Conservation (phyloP, 2,113 vertebrate species). For the Ammodytes dubius region DNA sequence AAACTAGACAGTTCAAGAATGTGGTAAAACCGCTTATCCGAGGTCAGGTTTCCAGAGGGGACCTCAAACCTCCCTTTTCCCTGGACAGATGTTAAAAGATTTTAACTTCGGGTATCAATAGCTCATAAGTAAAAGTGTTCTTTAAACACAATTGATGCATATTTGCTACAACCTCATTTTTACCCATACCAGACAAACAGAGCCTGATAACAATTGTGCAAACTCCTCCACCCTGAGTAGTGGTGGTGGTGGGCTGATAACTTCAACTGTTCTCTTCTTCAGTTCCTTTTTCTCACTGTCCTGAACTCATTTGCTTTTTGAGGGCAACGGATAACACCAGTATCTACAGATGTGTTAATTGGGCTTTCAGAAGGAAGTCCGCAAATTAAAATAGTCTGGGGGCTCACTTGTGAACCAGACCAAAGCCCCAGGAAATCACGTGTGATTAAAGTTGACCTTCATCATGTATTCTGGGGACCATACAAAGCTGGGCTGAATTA, state of each 20-base stretch:
- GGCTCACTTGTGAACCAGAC: slow-evolving; percentile 51
- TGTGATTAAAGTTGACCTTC: slow-evolving; percentile 75
- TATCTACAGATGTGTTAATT: slow-evolving; percentile 79
- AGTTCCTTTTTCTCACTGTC: slow-evolving; percentile 28
- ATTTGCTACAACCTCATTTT: too few species aligned
- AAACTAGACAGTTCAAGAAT: too few species aligned
- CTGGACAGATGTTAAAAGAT: too few species aligned
- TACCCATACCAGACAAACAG: slow-evolving; percentile 3
- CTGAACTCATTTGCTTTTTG: slow-evolving; percentile 62
- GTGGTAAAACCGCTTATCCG: too few species aligned
- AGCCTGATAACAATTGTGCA: slow-evolving; percentile 41
- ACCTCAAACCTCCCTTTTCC: too few species aligned
- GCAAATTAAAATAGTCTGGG: slow-evolving; percentile 66
- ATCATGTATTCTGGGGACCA: slow-evolving; percentile 49
- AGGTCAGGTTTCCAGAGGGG: too few species aligned
- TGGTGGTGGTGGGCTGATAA: slow-evolving; percentile 17
- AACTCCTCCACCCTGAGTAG: slow-evolving; percentile 35
- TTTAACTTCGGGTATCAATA: too few species aligned
- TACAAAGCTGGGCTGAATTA: slow-evolving; percentile 51
- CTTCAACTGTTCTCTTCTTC: slow-evolving; percentile 30
- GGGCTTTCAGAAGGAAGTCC: slow-evolving; percentile 61
- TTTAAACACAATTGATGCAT: too few species aligned
- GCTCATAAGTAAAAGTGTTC: too few species aligned
- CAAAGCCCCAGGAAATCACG: slow-evolving; percentile 68
- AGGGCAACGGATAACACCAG: slow-evolving; percentile 62